Base-by-base conservation (phyloP, 1,140 invertebrate genomes). In the Telenomus remus region DNA sequence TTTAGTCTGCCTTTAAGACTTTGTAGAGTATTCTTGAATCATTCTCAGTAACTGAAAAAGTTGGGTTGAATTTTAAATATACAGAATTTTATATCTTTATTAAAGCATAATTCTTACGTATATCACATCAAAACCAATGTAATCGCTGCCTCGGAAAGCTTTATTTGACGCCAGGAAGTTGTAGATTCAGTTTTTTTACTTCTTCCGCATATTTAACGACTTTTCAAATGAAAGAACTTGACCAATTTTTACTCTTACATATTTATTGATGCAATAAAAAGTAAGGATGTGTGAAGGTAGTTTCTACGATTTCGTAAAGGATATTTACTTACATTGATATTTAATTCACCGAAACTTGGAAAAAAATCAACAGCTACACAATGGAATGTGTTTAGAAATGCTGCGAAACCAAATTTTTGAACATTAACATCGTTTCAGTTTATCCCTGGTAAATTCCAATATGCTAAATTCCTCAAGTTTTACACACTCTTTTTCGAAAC, bases 141-240 rank as follows among this genome's bases (percentile, higher is more conserved):
- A 61, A 65, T 55, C 51, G 61, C 35, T 48, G 43, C 19, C 49
- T 11, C 34, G 48, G 35, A 49, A 65, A 55, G 51, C 53, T 65
- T 56, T 54, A 56, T 42, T 51, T 56, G 53, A 66, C 63, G 63
- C 43, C 19, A 49, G 16, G 34, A 66, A 66, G 46, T 56, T 42
- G 51, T 50, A 50, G 35, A 64, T 55, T 64, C 39, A 55, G 56
- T 55, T 65, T 48, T 43, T 65, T 55, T 55, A 49, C 61, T 34
- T 65, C 60, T 56, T 66, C 50, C 61, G 61, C 61, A 65, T 65
- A 65, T 55, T 61, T 43, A 61, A 56, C 51, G 57, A 61, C 13
- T 56, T 43, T 46, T 56, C 43, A 63, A 61, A 53, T 34, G 57
- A 57, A 44, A 61, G 57, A 44, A 55, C 51, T 54, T 70, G 60